Percentiles rank a stretch among this genome's conserved stretches.
Evolutionary conservation across 2,888 invertebrate genomes (phyloP).

Genomic region (Bombylius major): DNA sequence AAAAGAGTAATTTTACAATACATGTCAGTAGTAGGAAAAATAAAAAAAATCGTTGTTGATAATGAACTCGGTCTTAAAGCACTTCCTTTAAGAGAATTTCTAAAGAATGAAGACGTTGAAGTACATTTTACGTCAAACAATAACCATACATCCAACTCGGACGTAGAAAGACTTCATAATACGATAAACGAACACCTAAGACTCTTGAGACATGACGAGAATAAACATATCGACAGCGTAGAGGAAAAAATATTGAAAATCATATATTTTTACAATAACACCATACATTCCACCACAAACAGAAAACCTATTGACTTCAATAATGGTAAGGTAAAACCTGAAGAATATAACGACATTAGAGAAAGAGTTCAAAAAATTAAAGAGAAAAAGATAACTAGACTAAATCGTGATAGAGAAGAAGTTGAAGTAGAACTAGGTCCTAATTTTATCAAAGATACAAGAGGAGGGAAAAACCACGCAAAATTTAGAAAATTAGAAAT

Average conservation of each 20-base stretch:
- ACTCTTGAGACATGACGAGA: constrained; percentile 13
- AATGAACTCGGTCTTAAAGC: constrained; percentile 16
- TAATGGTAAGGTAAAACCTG: constrained; percentile 10
- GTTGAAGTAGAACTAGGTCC: not conserved
- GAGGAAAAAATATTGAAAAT: constrained; percentile 3
- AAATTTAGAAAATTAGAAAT: constrained; percentile 13
- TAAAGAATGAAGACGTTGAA: constrained; percentile 9
- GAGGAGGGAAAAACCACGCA: constrained; percentile 5
- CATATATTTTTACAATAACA: constrained; percentile 10
- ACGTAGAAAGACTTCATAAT: too few relatives aligned
- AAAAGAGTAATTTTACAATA: constrained; percentile 9
- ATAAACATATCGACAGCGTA: constrained; percentile 7
- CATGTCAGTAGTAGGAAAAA: too few relatives aligned
- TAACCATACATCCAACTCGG: constrained; percentile 12
- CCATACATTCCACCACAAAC: not conserved
- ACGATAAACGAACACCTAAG: constrained; percentile 12
- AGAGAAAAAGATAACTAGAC: too few relatives aligned
- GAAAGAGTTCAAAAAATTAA: not conserved
- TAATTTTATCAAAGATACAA: not conserved
- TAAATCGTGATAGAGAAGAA: constrained; percentile 5
- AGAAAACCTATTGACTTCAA: constrained; percentile 13
- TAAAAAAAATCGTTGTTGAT: constrained; percentile 7
- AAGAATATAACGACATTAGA: constrained; percentile 10
- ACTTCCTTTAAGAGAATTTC: constrained; percentile 11
- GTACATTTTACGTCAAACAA: constrained; percentile 14